Percentiles rank a stretch among this genome's conserved stretches.
Conservation (phyloP, 2,888 invertebrate species). For the Scaptodrosophila latifasciaeformis region DNA sequence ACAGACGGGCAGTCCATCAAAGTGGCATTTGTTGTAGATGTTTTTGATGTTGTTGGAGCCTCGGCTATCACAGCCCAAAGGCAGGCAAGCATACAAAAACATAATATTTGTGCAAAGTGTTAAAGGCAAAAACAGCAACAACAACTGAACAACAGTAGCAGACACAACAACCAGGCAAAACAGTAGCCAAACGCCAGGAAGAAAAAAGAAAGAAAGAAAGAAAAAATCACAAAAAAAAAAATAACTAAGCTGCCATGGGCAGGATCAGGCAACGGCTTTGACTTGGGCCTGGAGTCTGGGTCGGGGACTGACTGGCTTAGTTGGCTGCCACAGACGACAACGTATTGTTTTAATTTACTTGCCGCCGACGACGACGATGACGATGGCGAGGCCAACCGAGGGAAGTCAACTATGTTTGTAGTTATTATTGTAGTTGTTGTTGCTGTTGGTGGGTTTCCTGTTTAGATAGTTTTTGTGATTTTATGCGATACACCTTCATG, state of each 20-base stretch:
- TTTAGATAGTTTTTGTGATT: constrained; percentile 64
- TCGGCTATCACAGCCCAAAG: constrained; percentile 17
- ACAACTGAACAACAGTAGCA: constrained; percentile 59
- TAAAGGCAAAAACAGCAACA: no score
- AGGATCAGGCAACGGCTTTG: constrained; percentile 40
- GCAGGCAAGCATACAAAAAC: constrained; percentile 19
- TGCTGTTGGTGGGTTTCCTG: constrained; percentile 56
- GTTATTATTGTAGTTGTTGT: constrained; percentile 11
- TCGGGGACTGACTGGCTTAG: constrained; percentile 29
- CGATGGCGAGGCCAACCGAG: not conserved
- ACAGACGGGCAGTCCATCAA: constrained; percentile 59
- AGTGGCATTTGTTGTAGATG: constrained; percentile 27
- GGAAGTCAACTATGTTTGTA: constrained; percentile 26
- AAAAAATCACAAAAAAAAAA: constrained; percentile 12
- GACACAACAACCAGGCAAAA: constrained; percentile 23
- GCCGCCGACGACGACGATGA: constrained; percentile 38
- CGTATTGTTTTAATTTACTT: constrained; percentile 66
- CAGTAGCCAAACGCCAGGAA: constrained; percentile 19
- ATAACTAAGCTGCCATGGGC: constrained; percentile 20
- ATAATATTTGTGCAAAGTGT: constrained; percentile 68
- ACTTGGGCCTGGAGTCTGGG: not conserved
- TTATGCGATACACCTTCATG: constrained; percentile 58
- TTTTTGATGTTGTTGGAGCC: constrained; percentile 1
- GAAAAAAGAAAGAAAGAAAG: constrained; percentile 10
- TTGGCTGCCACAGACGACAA: constrained; percentile 48